Base-by-base conservation (phyloP, 2,113 vertebrate genomes). In the Anguilla rostrata region DNA sequence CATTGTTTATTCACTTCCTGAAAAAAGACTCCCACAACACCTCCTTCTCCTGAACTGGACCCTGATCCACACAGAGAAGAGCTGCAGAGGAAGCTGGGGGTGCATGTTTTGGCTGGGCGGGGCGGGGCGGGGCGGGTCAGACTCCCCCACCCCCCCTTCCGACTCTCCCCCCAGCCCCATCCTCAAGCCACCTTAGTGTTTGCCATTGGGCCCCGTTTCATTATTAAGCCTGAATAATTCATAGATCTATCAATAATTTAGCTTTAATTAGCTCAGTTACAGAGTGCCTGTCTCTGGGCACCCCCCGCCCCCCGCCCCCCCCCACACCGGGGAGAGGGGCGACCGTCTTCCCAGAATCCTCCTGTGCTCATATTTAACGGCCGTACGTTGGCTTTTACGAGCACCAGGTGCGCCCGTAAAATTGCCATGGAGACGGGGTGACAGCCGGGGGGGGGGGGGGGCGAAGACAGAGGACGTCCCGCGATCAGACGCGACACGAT, bases 231-330 rank as follows among this genome's bases (percentile, higher is more conserved):
- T 94, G 90, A 93, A 94, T 94, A 92, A 94, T 94, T 93, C 85
- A 94, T 81, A 14, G 87, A 39, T 85, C 49, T 85, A 94, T 94
- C 91, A 95, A 94, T 94, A 93, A 93, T 94, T 95, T 84, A 93
- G 89, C 87, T 90, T 92, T 95, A 94, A 95, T 94, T 93, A 94
- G 90, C 91, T 88, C 83, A 90, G 91, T 91, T 90, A 91, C 88
- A 88, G 57, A 82, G 60, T 41, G 85, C 57, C 49, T 86, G 79
- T 81, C 85, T 86, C 80, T 86, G 79, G 85, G 56, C 34, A 15
- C 80, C 56, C 20, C 26, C 26, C 18, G 1, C 43, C 43, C 43
- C 43, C 43, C 43, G 1, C 49, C 49, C 49, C 49, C 49, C 49
- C 9, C 49, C 49, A 53, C 9, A 11, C 8, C 12, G 49, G 12